A percentile compares a stretch with the other conserved stretches of the same genome.
These are phyloP conservation scores for Drosophila malerkotliana DNA, from an alignment of 1,140 invertebrate genomes.

Conservation along the genomic window DNA sequence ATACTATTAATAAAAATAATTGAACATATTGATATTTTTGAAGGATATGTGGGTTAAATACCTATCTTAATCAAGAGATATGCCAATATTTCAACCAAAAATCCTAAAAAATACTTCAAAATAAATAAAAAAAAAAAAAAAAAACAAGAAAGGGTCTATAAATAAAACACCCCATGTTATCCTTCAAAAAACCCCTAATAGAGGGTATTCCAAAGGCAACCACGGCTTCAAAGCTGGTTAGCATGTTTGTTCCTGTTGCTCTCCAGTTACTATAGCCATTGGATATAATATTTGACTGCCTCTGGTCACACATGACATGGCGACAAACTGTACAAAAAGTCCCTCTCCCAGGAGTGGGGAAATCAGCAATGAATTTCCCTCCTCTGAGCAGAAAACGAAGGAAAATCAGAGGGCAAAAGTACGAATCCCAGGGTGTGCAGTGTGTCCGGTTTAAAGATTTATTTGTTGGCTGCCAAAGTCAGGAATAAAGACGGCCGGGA, in stretches of 20 bases:
- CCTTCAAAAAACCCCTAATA: background rate
- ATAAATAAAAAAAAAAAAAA: no score
- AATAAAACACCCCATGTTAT: no score
- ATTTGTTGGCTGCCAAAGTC: conserved; percentile 13
- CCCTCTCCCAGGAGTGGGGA: background rate
- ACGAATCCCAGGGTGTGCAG: conserved; percentile 5
- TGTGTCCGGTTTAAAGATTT: conserved; percentile 35
- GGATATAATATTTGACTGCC: background rate
- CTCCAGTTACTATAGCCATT: background rate
- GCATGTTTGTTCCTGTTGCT: conserved; percentile 18
- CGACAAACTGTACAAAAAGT: conserved; percentile 19
- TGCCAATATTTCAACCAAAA: no score
- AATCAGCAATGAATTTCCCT: conserved; percentile 23
- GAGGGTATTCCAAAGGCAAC: conserved; percentile 7
- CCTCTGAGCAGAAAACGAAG: background rate
- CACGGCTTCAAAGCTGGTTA: conserved; percentile 42
- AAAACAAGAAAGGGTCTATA: no score
- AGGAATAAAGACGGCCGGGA: background rate
- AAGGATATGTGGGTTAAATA: no score
- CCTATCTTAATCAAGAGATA: no score
- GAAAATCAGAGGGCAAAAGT: background rate
- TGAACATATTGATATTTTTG: no score
- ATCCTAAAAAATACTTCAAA: no score
- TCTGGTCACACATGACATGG: conserved; percentile 38
- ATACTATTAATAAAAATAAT: no score